Percentiles rank a stretch among this genome's conserved stretches.
These are phyloP conservation scores for Phenganax subtilis DNA, from an alignment of 92 coral and sea anemone genomes.

Conservation along the genomic window DNA sequence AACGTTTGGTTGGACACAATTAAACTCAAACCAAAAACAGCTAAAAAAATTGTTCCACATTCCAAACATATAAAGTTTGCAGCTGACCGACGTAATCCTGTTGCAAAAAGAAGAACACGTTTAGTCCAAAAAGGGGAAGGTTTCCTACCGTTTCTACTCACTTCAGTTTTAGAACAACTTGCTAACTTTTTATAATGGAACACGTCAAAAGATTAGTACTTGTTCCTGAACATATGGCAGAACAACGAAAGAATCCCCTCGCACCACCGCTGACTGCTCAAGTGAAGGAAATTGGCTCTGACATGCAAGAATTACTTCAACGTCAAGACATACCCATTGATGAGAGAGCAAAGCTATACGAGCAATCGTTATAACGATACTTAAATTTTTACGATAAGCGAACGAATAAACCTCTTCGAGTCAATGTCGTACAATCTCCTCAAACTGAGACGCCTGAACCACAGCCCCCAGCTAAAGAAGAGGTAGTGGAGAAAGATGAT, in stretches of 20 bases:
- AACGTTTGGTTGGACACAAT: slow-evolving; percentile 27
- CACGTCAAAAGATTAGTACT: slow-evolving; percentile 20
- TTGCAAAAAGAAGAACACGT: slow-evolving; percentile 18
- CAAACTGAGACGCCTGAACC: too few relatives aligned
- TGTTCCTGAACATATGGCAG: background rate
- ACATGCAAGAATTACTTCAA: too few relatives aligned
- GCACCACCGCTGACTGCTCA: background rate
- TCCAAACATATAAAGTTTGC: slow-evolving; percentile 8
- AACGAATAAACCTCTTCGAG: too few relatives aligned
- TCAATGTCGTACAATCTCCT: background rate
- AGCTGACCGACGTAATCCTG: slow-evolving; percentile 3
- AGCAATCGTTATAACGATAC: background rate
- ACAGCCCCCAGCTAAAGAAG: too few relatives aligned
- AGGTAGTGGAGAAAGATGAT: too few relatives aligned
- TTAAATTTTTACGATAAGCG: too few relatives aligned
- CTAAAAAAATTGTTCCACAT: background rate
- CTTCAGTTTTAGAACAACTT: slow-evolving; percentile 21
- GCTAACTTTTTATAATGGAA: slow-evolving; percentile 25
- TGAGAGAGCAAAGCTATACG: background rate
- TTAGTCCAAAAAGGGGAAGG: slow-evolving; percentile 26
- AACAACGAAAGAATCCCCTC: slow-evolving; percentile 4
- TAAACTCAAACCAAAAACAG: background rate
- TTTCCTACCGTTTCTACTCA: slow-evolving; percentile 16
- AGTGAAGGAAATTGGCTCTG: too few relatives aligned
- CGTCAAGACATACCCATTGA: background rate